These are phyloP conservation scores for Vombatus ursinus DNA, from an alignment of 2,113 vertebrate species.

Conservation along the genomic window DNA sequence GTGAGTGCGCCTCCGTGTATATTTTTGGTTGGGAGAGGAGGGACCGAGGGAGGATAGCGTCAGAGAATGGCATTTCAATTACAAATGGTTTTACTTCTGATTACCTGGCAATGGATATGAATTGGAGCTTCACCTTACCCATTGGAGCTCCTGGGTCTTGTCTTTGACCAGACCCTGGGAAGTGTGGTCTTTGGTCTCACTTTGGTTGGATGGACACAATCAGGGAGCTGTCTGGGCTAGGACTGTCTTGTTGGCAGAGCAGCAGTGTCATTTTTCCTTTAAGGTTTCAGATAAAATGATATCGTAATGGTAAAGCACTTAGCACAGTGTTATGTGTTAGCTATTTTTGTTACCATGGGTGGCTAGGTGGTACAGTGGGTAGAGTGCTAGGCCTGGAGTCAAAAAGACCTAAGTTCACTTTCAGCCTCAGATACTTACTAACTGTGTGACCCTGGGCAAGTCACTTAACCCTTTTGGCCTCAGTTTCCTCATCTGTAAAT, in stretches of 20 bases:
- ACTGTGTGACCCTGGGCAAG: not conserved
- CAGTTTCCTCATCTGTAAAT: not conserved
- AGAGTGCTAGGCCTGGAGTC: not conserved
- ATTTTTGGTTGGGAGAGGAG: not conserved
- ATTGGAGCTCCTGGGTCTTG: not conserved
- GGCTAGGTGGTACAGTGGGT: too few species aligned
- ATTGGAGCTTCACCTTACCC: slow-evolving; percentile 1
- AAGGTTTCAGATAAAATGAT: not conserved
- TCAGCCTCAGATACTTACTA: too few species aligned
- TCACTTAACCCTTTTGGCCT: not conserved
- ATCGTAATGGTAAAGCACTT: not conserved
- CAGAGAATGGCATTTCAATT: slow-evolving; percentile 57
- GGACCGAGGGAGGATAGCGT: not conserved
- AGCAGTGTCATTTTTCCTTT: not conserved
- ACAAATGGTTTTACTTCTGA: slow-evolving; percentile 5
- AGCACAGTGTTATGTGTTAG: not conserved
- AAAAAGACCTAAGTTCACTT: not conserved
- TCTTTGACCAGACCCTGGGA: slow-evolving; percentile 3
- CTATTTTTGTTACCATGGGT: not conserved
- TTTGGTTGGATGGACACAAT: not conserved
- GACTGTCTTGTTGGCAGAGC: not conserved
- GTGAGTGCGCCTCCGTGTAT: not conserved
- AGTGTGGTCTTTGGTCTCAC: not conserved
- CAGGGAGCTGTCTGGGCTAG: not conserved
- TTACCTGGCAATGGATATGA: slow-evolving; percentile 37